Evolutionary conservation across 2,113 vertebrate genomes (phyloP).

Genomic region (Vimba vimba): DNA sequence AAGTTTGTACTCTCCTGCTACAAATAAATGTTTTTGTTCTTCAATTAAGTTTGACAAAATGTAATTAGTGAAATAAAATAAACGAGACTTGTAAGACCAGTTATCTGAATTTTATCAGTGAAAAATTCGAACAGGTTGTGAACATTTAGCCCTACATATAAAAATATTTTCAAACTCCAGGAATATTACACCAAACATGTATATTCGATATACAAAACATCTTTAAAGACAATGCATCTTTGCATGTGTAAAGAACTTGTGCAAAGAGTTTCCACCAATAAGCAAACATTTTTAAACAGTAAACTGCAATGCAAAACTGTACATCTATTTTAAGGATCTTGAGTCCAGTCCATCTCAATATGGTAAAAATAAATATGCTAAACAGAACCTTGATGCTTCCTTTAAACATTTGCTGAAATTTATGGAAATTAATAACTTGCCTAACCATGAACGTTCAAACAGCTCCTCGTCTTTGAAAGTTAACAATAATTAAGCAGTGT

Average conservation of each 20-base stretch:
- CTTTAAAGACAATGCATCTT: background rate
- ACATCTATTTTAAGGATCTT: background rate
- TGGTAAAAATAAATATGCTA: conserved; percentile 15
- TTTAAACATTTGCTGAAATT: conserved; percentile 17
- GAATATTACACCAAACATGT: conserved; percentile 3
- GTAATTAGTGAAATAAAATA: conserved; percentile 35
- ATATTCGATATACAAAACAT: conserved; percentile 8
- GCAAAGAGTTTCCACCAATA: conserved; percentile 3
- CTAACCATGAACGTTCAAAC: background rate
- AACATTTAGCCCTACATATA: conserved; percentile 25
- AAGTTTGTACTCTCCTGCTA: background rate
- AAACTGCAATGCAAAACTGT: background rate
- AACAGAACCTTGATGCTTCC: background rate
- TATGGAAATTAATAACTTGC: background rate
- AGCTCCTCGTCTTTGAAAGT: background rate
- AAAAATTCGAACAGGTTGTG: conserved; percentile 3
- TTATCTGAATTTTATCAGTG: conserved; percentile 10
- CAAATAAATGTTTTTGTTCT: background rate
- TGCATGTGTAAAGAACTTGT: background rate
- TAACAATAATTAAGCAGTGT: background rate
- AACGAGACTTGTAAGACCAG: background rate
- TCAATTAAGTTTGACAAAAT: background rate
- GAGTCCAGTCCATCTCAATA: background rate
- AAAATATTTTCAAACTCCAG: conserved; percentile 15
- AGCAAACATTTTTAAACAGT: background rate